These are phyloP conservation scores for Lepidothrix coronata DNA, from an alignment of 2,113 vertebrate species.

Conservation along the genomic window DNA sequence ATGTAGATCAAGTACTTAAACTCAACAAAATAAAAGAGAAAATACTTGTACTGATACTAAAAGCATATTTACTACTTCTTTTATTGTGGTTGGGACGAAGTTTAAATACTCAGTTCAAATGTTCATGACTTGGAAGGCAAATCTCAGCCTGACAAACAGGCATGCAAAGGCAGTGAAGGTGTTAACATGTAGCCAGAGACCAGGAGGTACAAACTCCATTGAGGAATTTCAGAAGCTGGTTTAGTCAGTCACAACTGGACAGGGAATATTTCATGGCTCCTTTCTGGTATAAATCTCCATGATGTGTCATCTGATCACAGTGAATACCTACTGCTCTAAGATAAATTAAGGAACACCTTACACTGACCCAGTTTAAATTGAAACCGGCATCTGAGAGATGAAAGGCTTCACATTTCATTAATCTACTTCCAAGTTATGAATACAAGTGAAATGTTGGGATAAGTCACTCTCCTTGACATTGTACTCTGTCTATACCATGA, in stretches of 20 bases:
- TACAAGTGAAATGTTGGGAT: not conserved
- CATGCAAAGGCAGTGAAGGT: not conserved
- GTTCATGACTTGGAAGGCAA: not conserved
- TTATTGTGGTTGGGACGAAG: not conserved
- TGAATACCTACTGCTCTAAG: not conserved
- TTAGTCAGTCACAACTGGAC: not conserved
- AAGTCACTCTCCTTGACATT: not conserved
- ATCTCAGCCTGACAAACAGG: not conserved
- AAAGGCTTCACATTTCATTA: not conserved
- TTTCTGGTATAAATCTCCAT: not conserved
- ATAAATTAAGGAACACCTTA: not conserved
- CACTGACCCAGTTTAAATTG: not conserved
- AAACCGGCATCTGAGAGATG: not conserved
- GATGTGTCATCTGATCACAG: fast-evolving
- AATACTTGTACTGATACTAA: not conserved
- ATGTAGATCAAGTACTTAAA: not conserved
- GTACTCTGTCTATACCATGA: not conserved
- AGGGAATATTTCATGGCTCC: not conserved
- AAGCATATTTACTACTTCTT: not conserved
- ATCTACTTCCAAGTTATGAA: not conserved
- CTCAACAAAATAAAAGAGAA: not conserved
- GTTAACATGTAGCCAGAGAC: not conserved
- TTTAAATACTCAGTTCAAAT: not conserved
- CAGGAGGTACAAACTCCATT: not conserved
- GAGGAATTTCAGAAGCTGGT: not conserved